Evolutionary conservation across 1,140 invertebrate genomes (phyloP).

Genomic region (Monomorium pharaonis): DNA sequence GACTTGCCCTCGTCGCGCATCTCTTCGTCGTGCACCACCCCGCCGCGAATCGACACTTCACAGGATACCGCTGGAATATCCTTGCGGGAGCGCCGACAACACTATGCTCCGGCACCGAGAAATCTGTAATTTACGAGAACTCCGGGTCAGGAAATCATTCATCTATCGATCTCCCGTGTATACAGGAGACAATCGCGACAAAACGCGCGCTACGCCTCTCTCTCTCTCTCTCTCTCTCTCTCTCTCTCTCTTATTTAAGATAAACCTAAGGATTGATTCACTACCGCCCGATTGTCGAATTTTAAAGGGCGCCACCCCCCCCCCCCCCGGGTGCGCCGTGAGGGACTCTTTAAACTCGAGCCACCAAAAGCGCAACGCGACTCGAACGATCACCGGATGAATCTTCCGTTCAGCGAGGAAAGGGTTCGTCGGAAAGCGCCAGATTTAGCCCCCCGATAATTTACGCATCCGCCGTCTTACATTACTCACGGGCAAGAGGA

Average conservation of each 20-base stretch:
- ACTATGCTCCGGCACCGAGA: not conserved
- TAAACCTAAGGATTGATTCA: constrained; percentile 38
- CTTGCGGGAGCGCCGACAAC: not conserved
- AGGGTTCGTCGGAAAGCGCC: constrained; percentile 11
- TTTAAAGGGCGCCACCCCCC: constrained; percentile 46
- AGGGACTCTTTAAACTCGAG: constrained; percentile 58
- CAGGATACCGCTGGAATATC: not conserved
- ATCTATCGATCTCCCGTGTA: not conserved
- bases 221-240: not conserved
- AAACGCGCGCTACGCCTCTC: not conserved
- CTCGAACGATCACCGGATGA: constrained; percentile 30
- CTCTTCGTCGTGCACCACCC: constrained; percentile 21
- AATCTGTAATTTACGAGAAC: constrained; percentile 25
- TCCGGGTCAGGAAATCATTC: not conserved
- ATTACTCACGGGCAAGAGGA: not conserved
- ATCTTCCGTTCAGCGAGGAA: not conserved
- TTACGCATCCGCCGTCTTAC: not conserved
- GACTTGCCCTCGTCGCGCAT: constrained; percentile 55
- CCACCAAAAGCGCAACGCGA: constrained; percentile 40
- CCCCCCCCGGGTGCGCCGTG: no score
- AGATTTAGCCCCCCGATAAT: not conserved
- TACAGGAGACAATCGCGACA: not conserved
- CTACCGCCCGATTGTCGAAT: constrained; percentile 60
- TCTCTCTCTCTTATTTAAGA: not conserved
- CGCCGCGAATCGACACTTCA: not conserved